phyloP scores from a whole-genome alignment of 1,140 invertebrate species.

The Eupristina koningsbergeri region DNA sequence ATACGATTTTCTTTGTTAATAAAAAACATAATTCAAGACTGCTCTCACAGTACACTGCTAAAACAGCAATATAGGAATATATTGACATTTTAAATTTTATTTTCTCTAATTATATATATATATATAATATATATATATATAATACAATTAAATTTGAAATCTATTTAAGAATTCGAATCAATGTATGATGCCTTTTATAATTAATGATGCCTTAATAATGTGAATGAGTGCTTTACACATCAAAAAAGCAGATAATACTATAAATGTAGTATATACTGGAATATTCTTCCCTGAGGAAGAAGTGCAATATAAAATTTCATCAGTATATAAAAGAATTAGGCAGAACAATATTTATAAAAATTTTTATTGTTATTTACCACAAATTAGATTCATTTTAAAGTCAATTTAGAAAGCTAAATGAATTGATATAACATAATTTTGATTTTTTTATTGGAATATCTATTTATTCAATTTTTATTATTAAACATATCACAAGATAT shows the following conservation, averaged over 20 bases:
- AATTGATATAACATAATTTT: neutral
- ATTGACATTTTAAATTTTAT: neutral
- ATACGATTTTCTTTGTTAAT: neutral
- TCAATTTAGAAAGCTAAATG: slow-evolving; percentile 31
- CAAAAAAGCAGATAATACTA: slow-evolving; percentile 59
- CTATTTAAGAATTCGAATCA: slow-evolving; percentile 13
- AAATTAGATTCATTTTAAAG: neutral
- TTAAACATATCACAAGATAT: slow-evolving; percentile 33
- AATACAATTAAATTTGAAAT: no score
- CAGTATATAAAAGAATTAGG: neutral
- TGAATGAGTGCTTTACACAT: slow-evolving; percentile 66
- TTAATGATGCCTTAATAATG: slow-evolving; percentile 54
- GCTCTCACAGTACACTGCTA: neutral
- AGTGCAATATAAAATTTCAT: neutral
- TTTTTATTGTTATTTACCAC: no score
- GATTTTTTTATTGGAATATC: slow-evolving; percentile 31
- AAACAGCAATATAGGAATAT: neutral
- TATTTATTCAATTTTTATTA: slow-evolving; percentile 26
- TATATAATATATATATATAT: no score
- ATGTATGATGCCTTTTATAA: slow-evolving; percentile 6
- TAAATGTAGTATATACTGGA: neutral
- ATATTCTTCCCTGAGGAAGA: neutral
- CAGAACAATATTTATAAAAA: neutral
- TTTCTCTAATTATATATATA: neutral
- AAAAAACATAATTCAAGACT: neutral